Evolutionary conservation across 2,888 invertebrate species (phyloP).

Genomic region (Griposia aprilina): DNA sequence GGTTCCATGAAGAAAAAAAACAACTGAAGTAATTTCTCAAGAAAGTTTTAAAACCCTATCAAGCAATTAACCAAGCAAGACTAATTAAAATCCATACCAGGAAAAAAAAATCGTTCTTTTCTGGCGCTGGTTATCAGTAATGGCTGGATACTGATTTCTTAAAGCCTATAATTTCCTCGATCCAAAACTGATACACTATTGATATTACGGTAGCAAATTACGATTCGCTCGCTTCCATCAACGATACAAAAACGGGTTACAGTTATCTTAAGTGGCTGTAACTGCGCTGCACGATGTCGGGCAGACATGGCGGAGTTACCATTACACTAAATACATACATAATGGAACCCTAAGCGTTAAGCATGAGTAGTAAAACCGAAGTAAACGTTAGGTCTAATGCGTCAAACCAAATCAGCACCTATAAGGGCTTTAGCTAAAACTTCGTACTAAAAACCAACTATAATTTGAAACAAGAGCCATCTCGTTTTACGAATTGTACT

Average conservation of each 20-base stretch:
- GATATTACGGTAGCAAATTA: constrained; percentile 71
- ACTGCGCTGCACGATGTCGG: constrained; percentile 44
- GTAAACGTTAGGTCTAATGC: constrained; percentile 7
- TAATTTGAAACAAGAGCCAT: neutral
- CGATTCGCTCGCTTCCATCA: constrained; percentile 61
- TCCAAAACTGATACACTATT: constrained; percentile 59
- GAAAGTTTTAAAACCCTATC: neutral
- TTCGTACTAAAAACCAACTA: neutral
- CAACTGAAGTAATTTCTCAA: neutral
- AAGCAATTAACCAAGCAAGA: neutral
- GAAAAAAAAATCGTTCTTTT: constrained; percentile 7
- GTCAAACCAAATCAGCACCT: neutral
- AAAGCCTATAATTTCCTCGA: constrained; percentile 58
- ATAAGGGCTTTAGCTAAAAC: neutral
- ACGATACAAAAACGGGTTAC: constrained; percentile 63
- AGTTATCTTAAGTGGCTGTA: constrained; percentile 63
- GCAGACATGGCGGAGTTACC: constrained; percentile 43
- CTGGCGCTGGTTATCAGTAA: constrained; percentile 45
- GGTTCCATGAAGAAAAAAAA: too few species aligned
- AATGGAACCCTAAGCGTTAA: constrained; percentile 20
- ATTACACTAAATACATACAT: constrained; percentile 59
- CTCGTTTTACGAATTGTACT: neutral
- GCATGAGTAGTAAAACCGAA: neutral
- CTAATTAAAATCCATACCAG: constrained; percentile 25
- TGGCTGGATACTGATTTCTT: constrained; percentile 46